Percentiles rank a stretch among this genome's conserved stretches.
phyloP scores from a whole-genome alignment of 2,113 vertebrate species.

The Tupaia tana region DNA sequence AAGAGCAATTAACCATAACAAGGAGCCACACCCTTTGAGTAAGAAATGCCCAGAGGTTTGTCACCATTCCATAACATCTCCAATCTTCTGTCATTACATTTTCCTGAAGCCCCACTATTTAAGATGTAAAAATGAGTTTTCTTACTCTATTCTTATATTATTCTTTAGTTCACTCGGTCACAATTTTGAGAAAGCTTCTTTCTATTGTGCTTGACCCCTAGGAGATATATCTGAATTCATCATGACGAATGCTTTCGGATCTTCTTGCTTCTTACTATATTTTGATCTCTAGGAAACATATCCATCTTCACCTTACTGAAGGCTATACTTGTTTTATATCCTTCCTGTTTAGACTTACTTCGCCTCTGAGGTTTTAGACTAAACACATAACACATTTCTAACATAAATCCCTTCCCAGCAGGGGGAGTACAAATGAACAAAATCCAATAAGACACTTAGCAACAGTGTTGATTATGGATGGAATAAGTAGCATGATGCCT shows the following conservation, averaged over 20 bases:
- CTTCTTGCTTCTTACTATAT: not conserved
- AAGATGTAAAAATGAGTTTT: not conserved
- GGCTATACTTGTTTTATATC: not conserved
- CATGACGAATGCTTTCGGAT: not conserved
- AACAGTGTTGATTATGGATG: not conserved
- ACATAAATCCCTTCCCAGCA: not conserved
- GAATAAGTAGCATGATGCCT: not conserved
- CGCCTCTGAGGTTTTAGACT: not conserved
- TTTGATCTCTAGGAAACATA: not conserved
- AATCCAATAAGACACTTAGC: not conserved
- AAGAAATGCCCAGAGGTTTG: not conserved
- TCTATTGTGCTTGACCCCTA: not conserved
- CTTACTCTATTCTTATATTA: not conserved
- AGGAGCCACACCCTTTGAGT: not conserved
- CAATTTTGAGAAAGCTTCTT: constrained; percentile 21
- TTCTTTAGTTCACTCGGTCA: not conserved
- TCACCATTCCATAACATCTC: not conserved
- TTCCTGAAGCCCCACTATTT: not conserved
- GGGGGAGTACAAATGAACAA: not conserved
- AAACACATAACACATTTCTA: not conserved
- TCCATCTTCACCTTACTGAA: not conserved
- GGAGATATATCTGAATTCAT: not conserved
- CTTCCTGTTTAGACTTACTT: not conserved
- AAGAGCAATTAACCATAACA: not conserved
- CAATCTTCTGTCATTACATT: constrained; percentile 1